These are phyloP conservation scores for Asteroscopus sphinx DNA, from an alignment of 2,888 invertebrate genomes.

Conservation along the genomic window DNA sequence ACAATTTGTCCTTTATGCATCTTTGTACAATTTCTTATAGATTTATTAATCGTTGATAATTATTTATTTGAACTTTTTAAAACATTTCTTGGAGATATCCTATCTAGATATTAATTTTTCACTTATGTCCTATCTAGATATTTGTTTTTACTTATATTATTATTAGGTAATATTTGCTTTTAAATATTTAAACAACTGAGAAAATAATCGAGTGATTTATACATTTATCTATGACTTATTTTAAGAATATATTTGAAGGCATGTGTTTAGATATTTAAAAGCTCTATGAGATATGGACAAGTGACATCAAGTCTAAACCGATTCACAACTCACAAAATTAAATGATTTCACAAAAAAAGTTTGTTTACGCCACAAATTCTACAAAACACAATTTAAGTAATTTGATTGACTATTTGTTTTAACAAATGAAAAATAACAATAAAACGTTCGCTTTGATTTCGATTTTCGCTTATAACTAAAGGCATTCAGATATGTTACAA, in stretches of 20 bases:
- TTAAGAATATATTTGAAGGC: constrained; percentile 35
- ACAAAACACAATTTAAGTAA: constrained; percentile 25
- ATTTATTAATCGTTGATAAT: constrained; percentile 7
- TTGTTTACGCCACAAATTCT: constrained; percentile 16
- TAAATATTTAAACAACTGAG: constrained; percentile 46
- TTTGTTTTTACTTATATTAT: constrained; percentile 25
- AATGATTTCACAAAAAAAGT: constrained; percentile 2
- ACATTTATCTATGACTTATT: constrained; percentile 13
- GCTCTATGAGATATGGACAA: constrained; percentile 49
- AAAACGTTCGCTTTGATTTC: constrained; percentile 62
- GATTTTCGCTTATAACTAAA: constrained; percentile 63
- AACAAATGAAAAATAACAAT: constrained; percentile 61
- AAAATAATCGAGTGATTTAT: constrained; percentile 21
- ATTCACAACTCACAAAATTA: constrained; percentile 7
- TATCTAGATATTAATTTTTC: constrained; percentile 26
- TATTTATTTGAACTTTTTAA: constrained; percentile 37
- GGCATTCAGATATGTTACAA: constrained; percentile 55
- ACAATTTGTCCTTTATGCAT: constrained; percentile 14
- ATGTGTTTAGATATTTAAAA: constrained; percentile 49
- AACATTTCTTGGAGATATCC: constrained; percentile 32
- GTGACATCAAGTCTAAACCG: constrained; percentile 21
- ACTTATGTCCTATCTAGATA: constrained; percentile 34
- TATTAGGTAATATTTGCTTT: constrained; percentile 33
- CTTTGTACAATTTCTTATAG: constrained; percentile 24
- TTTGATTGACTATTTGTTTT: constrained; percentile 23